Base-by-base conservation (phyloP, 2,888 invertebrate species). In the Falcaria lacertinaria region DNA sequence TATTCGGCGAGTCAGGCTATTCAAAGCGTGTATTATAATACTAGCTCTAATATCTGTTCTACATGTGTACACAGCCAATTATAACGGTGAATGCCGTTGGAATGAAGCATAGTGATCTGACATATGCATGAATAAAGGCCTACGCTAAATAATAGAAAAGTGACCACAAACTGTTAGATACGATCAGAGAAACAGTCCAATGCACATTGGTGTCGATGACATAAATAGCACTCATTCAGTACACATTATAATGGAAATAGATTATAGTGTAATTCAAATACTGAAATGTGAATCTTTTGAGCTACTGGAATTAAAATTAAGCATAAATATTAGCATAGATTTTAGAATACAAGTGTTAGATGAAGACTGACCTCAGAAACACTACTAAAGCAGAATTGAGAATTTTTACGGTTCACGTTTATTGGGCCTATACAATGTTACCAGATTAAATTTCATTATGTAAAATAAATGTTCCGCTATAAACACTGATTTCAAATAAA, bases 41-140 rank as follows among this genome's bases (percentile, higher is more conserved):
- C 22, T 14, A 37, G 7, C 15, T 7, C 14, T 19, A 34, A 41
- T 43, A 33, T 32, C 22, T 15, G 41, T 34, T 11, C 38, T 35
- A 34, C 39, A 39, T 45, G 38, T 41, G 34, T 41, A 46, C 32
- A 39, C 34, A 47, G 42, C 52, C 68, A 69, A 75, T 75, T 72
- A 74, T 63, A 76, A 75, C 72, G 70, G 72, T 57, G 49, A 39
- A 52, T 47, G 39, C 46, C 50, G 64, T 65, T 59, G 58, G 60
- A 62, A 52, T 64, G 69, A 62, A 55, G 70, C 74, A 62, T 60
- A 68, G 60, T 71, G 53, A 52, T 58, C 71, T 74, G 74, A 74
- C 79, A 78, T 75, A 75, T 60, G 68, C 60, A 48, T 64, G 67
- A 67, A 63, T 54, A 50, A 28, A 42, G 40, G 42, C 48, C 48